Evolutionary conservation across 2,797 vertebrate genomes (phyloP), one percentile per base, ranked within the genome.

Genomic region (Brotula barbata): DNA sequence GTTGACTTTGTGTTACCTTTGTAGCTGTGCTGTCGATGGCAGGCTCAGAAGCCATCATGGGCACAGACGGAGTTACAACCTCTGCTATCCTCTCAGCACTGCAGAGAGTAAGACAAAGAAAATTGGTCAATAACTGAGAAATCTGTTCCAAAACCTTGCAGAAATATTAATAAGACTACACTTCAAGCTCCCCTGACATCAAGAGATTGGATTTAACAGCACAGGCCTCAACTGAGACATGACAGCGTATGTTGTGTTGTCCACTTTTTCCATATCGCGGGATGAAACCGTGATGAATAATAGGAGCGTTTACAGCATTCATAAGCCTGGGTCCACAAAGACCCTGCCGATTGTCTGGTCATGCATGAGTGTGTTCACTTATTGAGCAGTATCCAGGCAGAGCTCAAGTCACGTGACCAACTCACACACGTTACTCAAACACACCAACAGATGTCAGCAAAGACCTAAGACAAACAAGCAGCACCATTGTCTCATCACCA

Each of bases 371-470:
- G 60, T 69, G 58, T 72, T 67, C 44, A 47, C 40, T 49, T 47
- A 39, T n/a, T 53, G 61, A 58, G 43, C 73, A 59, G 82, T 88
- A 81, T 84, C 85, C 66, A 82, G 87, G 85, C 80, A 88, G 83
- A 85, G 64, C 50, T 63, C 8, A 4, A 40, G 50, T 79, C 85
- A 89, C 76, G 79, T 88, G 84, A 87, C 71, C 42, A 7, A 52
- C 25, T 2, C 31, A 33, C 31, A 37, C 31, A n/a, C 31, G 11
- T 33, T 63, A n/a, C 63, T 68, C 20, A 42, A 53, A 49, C 7
- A 16, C 6, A 40, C 80, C 87, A 77, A 69, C 64, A 89, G 89
- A 86, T 83, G 89, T 81, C 82, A 88, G 80, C 70, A 87, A 37
- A 85, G 74, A 67, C 48, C 42, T 41, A n/a, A 7, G 34, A 41